Evolutionary conservation across 2,888 invertebrate species (phyloP).

Genomic region (Himalopsyche kuldschensis): DNA sequence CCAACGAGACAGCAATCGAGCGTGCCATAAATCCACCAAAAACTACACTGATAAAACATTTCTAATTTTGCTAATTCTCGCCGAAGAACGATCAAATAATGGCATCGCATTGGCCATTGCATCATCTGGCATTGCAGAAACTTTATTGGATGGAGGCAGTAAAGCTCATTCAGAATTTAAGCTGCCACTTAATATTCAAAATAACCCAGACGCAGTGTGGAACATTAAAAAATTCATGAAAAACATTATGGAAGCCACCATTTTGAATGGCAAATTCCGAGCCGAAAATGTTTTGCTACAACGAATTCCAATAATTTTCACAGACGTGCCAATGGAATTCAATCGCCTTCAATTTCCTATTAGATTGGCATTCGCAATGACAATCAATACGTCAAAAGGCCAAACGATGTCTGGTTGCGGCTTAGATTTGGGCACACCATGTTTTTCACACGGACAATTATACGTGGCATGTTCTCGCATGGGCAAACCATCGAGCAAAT

Average conservation of each 20-base stretch:
- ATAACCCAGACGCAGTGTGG: conserved; percentile 25
- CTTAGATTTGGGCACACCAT: conserved; percentile 13
- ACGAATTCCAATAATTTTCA: too few species aligned
- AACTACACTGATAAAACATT: too few species aligned
- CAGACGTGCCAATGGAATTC: too few species aligned
- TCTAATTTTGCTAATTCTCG: neutral
- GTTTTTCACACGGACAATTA: conserved; percentile 10
- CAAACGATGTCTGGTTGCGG: conserved; percentile 5
- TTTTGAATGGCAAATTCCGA: too few species aligned
- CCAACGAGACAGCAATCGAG: too few species aligned
- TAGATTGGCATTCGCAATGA: too few species aligned
- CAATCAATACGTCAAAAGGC: too few species aligned
- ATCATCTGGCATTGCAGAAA: neutral
- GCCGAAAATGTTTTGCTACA: too few species aligned
- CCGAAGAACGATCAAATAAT: neutral
- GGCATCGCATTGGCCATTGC: conserved; percentile 1
- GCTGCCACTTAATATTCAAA: conserved; percentile 42
- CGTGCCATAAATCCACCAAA: too few species aligned
- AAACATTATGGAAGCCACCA: too few species aligned
- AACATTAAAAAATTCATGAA: conserved; percentile 38
- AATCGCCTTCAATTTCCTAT: too few species aligned
- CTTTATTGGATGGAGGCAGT: neutral
- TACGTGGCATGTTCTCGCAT: neutral
- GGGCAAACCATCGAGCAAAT: too few species aligned
- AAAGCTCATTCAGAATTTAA: neutral